Base-by-base conservation (phyloP, 2,888 invertebrate species). In the Mactromeris polynyma region DNA sequence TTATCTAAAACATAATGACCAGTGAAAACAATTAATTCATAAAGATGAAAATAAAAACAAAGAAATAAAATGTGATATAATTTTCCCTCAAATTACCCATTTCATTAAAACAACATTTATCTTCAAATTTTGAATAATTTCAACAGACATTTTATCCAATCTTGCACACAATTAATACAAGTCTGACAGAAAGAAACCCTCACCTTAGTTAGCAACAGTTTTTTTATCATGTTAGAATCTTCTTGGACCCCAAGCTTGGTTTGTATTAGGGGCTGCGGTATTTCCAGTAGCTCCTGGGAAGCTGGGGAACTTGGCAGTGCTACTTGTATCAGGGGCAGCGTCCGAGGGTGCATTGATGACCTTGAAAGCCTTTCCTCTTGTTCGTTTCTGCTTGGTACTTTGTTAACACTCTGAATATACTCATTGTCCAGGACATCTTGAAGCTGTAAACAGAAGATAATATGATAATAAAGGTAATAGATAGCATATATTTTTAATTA, bases 401-500 rank as follows among this genome's bases (percentile, higher is more conserved):
- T 87, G 36, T 94, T 94, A 40, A 96, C 96, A 85, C 96, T 95
- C 78, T 95, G 91, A 91, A 97, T 90, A 86, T 95, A 93, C 87
- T 96, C 96, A 77, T 95, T 90, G 78, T 97, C 97, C 64, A 94
- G 95, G n/a, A 97, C 93, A 92, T 97, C 97, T 94, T 97, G 97
- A 85, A 97, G 93, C 97, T 97, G 94, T n/a, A 92, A 89, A 21
- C n/a, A 79, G 7, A n/a, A 64, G 17, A 46, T 14, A 46, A 46
- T n/a, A n/a, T n/a, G n/a, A n/a, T n/a, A n/a, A n/a, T n/a, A n/a
- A n/a, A n/a, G n/a, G n/a, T n/a, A n/a, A n/a, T n/a, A n/a, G n/a
- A n/a, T n/a, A n/a, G n/a, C n/a, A n/a, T n/a, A n/a, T n/a, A n/a
- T n/a, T n/a, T n/a, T n/a, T n/a, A n/a, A n/a, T n/a, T n/a, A n/a